These are phyloP conservation scores for Torymus tubicola DNA, from an alignment of 2,888 invertebrate genomes.

Conservation along the genomic window DNA sequence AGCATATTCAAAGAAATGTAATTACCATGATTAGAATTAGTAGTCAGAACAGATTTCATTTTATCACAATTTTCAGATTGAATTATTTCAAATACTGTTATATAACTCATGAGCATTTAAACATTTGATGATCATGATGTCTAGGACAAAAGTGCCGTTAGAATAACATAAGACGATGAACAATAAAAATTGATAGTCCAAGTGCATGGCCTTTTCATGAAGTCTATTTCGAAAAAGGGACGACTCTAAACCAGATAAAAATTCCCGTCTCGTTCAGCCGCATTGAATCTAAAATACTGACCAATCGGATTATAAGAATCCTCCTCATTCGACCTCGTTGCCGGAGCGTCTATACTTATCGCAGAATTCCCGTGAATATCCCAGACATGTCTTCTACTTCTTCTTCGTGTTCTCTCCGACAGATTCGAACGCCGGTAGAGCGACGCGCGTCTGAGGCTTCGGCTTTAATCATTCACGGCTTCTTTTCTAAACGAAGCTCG, in stretches of 20 bases:
- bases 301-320: conserved; percentile 49
- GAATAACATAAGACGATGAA: no score
- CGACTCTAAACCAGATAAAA: conserved; percentile 1
- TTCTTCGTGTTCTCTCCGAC: conserved; percentile 22
- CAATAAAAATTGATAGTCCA: no score
- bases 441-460: conserved; percentile 42
- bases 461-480: conserved; percentile 41
- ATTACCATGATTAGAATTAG: no score
- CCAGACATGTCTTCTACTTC: conserved; percentile 4
- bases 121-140: no score
- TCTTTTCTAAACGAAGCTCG: conserved; percentile 40
- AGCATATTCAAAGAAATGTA: no score
- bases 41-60: no score
- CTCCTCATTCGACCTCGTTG: conserved; percentile 25
- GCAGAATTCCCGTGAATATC: conserved; percentile 36
- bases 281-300: conserved; percentile 50
- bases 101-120: no score
- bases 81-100: no score
- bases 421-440: conserved; percentile 26
- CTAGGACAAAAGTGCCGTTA: no score
- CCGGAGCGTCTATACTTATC: conserved; percentile 30
- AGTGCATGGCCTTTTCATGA: not conserved
- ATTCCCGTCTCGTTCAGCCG: conserved; percentile 11
- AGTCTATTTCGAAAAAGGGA: conserved; percentile 23
- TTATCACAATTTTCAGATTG: no score